Evolutionary conservation across 2,888 invertebrate species (phyloP), one percentile per base, ranked within the genome.

Genomic region (Venusia cambrica): DNA sequence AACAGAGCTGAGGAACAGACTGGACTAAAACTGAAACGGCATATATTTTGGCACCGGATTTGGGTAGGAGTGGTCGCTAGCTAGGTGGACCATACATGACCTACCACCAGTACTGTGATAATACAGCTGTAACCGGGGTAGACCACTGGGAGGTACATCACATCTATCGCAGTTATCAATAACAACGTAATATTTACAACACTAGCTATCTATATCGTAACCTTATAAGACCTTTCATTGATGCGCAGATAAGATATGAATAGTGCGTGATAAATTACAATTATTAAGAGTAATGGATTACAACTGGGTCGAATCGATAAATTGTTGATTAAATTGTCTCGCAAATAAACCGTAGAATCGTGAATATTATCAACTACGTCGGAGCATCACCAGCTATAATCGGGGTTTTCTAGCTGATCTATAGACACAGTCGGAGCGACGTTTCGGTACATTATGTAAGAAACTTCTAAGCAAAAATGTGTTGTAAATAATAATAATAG

Each of bases 381-480:
- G 57, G 49, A 57, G 55, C 58, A n/a, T 18, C 63, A 64, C 69
- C 68, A 67, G 67, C 55, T 62, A 58, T 70, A 68, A 68, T 69
- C 73, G 70, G 59, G 70, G 72, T 72, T 63, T 68, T 66, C 73
- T 78, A 75, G 77, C 77, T 76, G 73, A 60, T 52, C 66, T 56
- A 73, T 78, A 79, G 78, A 77, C 74, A 75, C 73, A 77, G 77
- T 80, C 78, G 70, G 68, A 62, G 58, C n/a, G n/a, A 67, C 67
- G 64, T 65, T 69, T 58, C 61, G 62, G 57, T 55, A 63, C 57
- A 57, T 57, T 62, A 60, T 28, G 9, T 69, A 64, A 67, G 21
- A 15, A 25, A 32, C 20, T 28, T 24, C 28, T 27, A 20, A 21
- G 13, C 11, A 14, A 24, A 26, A 19, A 17, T 32, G 10, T 30